Base-by-base conservation (phyloP, 2,797 vertebrate species). In the Hylomyscus alleni region DNA sequence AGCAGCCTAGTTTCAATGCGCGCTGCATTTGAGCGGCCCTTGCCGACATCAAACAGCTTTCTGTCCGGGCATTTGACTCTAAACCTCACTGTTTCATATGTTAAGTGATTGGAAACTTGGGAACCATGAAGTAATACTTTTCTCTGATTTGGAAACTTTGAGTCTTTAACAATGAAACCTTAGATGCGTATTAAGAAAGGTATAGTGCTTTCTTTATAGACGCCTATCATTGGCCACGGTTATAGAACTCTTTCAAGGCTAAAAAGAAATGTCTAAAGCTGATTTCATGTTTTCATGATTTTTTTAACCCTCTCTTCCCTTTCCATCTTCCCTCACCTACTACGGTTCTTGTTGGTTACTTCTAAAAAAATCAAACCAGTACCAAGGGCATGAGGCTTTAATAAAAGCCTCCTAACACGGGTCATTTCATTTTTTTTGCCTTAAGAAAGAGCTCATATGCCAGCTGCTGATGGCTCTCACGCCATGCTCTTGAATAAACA, bases 131-230 rank as follows among this genome's bases (percentile, higher is more conserved):
- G 73, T 96, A 96, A 98, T 98, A 95, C 93, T 96, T 97, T 92
- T 95, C 97, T 98, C 95, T 97, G 97, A 98, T 83, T 97, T 98
- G 82, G 78, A 97, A 95, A 98, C 93, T 85, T 58, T 96, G 95
- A 96, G 73, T 98, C 97, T 98, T 98, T 95, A 93, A 97, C 95
- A 97, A 98, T 97, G 92, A 90, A 97, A 97, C 94, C 97, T 97
- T 95, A 95, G 95, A 92, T 94, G 67, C 50, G 50, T 89, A 95
- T 97, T 98, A 98, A 98, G 96, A 97, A 98, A 97, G 87, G 95
- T 90, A 91, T 94, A 7, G 9, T 89, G 89, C 83, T 97, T 89
- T 95, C 94, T 97, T 97, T 97, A 89, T 60, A 90, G 81, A 93
- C 20, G 84, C 72, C 90, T 94, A 97, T 97, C 97, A 89, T 90